These are phyloP conservation scores for Glossophaga mutica DNA, from an alignment of 2,797 vertebrate species.

Conservation along the genomic window DNA sequence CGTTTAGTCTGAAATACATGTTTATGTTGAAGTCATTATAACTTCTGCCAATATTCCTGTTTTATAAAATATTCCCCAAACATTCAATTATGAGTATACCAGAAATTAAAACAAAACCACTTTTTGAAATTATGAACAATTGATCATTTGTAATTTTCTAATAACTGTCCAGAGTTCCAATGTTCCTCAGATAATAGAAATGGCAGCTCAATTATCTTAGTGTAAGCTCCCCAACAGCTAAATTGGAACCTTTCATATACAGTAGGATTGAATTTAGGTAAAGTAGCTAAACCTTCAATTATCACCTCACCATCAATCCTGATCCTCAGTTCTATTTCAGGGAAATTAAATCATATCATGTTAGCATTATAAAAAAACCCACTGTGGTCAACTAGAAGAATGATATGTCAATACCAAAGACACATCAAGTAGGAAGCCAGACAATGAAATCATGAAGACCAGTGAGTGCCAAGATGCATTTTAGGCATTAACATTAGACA, in stretches of 20 bases:
- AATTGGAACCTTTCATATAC: neutral
- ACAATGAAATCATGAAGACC: neutral
- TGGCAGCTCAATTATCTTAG: neutral
- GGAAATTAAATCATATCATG: neutral
- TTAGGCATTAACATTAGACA: neutral
- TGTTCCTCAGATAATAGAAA: neutral
- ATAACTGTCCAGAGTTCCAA: neutral
- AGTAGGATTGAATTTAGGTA: neutral
- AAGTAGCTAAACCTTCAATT: neutral
- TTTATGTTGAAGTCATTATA: neutral
- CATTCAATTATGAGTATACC: neutral
- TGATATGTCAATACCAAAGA: neutral
- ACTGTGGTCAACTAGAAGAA: neutral
- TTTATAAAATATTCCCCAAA: constrained; percentile 12
- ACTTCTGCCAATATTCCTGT: neutral
- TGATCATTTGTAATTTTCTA: neutral
- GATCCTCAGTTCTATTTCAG: neutral
- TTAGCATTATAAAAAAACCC: neutral
- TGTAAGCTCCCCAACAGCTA: neutral
- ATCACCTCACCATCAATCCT: neutral
- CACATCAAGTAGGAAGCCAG: neutral
- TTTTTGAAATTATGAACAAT: neutral
- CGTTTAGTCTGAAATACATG: neutral
- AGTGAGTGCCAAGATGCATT: neutral
- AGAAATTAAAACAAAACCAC: neutral